Evolutionary conservation across 2,797 vertebrate genomes (phyloP).

Genomic region (Lacerta agilis): DNA sequence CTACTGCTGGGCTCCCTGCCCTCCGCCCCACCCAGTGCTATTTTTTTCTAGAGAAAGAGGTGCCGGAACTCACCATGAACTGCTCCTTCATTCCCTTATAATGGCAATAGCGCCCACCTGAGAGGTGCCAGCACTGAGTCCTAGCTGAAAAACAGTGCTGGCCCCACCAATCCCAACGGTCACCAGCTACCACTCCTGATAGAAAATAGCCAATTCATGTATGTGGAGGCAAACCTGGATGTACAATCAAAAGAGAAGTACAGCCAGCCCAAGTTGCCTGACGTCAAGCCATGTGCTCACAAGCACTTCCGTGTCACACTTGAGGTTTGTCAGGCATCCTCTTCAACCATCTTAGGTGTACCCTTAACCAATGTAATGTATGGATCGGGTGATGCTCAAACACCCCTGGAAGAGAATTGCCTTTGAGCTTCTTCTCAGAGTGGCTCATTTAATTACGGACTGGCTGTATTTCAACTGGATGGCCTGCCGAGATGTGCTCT

Average conservation of each 20-base stretch:
- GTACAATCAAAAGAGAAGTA: neutral
- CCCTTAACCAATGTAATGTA: neutral
- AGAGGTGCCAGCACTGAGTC: too few relatives aligned
- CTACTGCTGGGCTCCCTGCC: too few relatives aligned
- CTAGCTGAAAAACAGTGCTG: too few relatives aligned
- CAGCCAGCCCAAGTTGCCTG: neutral
- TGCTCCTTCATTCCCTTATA: too few relatives aligned
- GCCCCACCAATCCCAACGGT: too few relatives aligned
- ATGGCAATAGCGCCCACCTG: too few relatives aligned
- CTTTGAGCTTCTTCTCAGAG: constrained; percentile 44
- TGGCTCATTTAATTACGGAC: constrained; percentile 68
- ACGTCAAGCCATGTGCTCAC: neutral
- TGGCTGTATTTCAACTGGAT: constrained; percentile 63
- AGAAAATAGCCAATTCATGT: neutral
- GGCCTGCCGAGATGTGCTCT: constrained; percentile 65
- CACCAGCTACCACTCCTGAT: too few relatives aligned
- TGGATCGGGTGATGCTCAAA: neutral
- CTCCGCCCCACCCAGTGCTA: too few relatives aligned
- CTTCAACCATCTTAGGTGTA: neutral
- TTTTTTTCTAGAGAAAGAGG: too few relatives aligned
- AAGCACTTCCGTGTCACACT: neutral
- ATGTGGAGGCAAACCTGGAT: neutral
- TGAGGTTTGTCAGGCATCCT: neutral
- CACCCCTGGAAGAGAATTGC: constrained; percentile 34
- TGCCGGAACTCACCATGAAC: too few relatives aligned